These are phyloP conservation scores for Drosophila siamana DNA, from an alignment of 2,888 invertebrate species.

Conservation along the genomic window DNA sequence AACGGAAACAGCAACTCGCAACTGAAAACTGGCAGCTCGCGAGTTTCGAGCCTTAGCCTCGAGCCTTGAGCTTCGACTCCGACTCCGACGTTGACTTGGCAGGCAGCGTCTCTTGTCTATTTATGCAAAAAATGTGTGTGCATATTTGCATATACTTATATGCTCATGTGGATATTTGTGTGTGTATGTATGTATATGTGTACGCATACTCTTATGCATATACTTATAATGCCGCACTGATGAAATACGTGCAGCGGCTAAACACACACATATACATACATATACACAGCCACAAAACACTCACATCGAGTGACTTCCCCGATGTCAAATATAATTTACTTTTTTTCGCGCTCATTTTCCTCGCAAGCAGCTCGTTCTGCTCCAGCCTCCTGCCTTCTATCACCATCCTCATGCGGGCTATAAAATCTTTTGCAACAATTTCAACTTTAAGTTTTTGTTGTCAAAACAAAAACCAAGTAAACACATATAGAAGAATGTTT, in stretches of 20 bases:
- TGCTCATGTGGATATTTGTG: neutral
- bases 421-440: slow-evolving; percentile 63
- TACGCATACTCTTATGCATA: slow-evolving; percentile 16
- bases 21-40: slow-evolving; percentile 34
- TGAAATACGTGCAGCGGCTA: slow-evolving; percentile 73
- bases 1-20: slow-evolving; percentile 69
- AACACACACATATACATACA: slow-evolving; percentile 29
- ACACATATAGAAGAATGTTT: slow-evolving; percentile 6
- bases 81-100: slow-evolving; percentile 42
- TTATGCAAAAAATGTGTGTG: slow-evolving; percentile 66
- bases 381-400: neutral
- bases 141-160: slow-evolving; percentile 30
- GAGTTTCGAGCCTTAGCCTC: slow-evolving; percentile 26
- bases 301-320: slow-evolving; percentile 46
- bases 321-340: slow-evolving; percentile 76
- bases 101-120: slow-evolving; percentile 67
- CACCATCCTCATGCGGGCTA: slow-evolving; percentile 36
- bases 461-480: slow-evolving; percentile 19
- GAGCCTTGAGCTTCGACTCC: slow-evolving; percentile 1
- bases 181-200: neutral
- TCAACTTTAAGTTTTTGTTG: slow-evolving; percentile 39
- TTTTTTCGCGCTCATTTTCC: slow-evolving; percentile 74
- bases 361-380: slow-evolving; percentile 34
- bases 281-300: slow-evolving; percentile 13
- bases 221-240: slow-evolving; percentile 69